Conservation (phyloP, 35 echinoderm and acorn worm species). For the Acanthaster planci region DNA sequence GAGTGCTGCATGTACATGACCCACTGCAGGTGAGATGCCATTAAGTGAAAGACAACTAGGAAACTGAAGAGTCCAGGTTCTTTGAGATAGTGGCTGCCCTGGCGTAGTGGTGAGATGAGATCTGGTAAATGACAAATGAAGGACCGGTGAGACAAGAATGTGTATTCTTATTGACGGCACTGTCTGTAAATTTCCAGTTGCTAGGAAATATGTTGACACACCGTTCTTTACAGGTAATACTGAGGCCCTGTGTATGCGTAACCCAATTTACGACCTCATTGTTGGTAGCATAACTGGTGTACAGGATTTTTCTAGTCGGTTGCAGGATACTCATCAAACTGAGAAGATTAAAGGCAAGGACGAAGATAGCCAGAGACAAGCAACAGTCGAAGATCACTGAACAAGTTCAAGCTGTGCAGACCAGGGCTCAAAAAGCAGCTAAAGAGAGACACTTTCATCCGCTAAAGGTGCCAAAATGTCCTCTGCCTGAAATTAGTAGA, state of each 20-base stretch:
- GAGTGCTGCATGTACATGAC: slow-evolving; percentile 35
- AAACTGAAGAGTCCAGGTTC: neutral
- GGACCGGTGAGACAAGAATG: slow-evolving; percentile 38
- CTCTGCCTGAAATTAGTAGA: neutral
- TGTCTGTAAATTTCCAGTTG: slow-evolving; percentile 44
- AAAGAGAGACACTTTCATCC: neutral
- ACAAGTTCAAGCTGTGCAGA: slow-evolving; percentile 6
- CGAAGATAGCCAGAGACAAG: no score
- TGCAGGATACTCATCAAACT: no score
- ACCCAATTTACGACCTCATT: slow-evolving; percentile 57
- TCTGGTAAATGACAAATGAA: slow-evolving; percentile 9
- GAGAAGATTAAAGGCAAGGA: no score
- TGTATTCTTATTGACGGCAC: slow-evolving; percentile 64
- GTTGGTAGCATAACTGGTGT: slow-evolving; percentile 51
- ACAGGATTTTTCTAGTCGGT: slow-evolving; percentile 18
- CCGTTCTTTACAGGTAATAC: slow-evolving; percentile 44
- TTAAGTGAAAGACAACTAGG: slow-evolving; percentile 22
- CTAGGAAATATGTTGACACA: slow-evolving; percentile 49
- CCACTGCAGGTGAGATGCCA: slow-evolving; percentile 34
- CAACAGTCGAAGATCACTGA: neutral
- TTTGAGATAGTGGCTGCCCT: slow-evolving; percentile 62
- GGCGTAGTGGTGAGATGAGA: slow-evolving; percentile 40
- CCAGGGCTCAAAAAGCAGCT: slow-evolving; percentile 3
- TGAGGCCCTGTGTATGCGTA: slow-evolving; percentile 54
- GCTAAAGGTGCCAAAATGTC: neutral